phyloP scores from a whole-genome alignment of 2,113 vertebrate genomes.

The Rattus rattus region DNA sequence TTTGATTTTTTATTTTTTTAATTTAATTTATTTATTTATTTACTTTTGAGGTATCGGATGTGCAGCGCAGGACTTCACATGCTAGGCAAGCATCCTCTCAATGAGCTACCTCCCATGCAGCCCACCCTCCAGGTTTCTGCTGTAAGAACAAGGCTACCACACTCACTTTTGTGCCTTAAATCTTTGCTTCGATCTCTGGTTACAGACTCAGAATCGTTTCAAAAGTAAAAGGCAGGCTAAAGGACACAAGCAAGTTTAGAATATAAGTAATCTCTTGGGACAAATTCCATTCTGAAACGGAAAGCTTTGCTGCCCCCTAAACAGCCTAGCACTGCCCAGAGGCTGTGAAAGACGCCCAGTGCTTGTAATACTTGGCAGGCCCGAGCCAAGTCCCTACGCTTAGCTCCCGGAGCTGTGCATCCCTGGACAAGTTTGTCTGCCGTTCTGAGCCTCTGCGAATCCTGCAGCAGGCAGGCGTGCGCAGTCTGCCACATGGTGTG shows the following conservation, averaged over 20 bases:
- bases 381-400: background rate
- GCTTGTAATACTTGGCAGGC: rapidly evolving
- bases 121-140: slow-evolving; percentile 2
- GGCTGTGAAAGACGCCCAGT: background rate
- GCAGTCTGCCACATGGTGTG: background rate
- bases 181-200: background rate
- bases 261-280: background rate
- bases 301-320: background rate
- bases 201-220: slow-evolving; percentile 36
- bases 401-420: background rate
- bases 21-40: too few relatives aligned
- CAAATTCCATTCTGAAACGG: slow-evolving; percentile 45
- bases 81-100: background rate
- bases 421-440: background rate
- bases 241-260: background rate
- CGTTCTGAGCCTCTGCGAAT: background rate
- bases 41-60: background rate
- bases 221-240: slow-evolving; percentile 18
- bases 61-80: background rate
- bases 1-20: background rate
- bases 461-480: background rate
- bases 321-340: background rate
- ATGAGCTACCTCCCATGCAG: background rate
- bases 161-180: background rate
- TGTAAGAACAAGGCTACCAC: background rate